Percentiles rank a stretch among this genome's conserved stretches.
These are phyloP conservation scores for Herpetotheres cachinnans DNA, from an alignment of 2,113 vertebrate genomes.

Conservation along the genomic window DNA sequence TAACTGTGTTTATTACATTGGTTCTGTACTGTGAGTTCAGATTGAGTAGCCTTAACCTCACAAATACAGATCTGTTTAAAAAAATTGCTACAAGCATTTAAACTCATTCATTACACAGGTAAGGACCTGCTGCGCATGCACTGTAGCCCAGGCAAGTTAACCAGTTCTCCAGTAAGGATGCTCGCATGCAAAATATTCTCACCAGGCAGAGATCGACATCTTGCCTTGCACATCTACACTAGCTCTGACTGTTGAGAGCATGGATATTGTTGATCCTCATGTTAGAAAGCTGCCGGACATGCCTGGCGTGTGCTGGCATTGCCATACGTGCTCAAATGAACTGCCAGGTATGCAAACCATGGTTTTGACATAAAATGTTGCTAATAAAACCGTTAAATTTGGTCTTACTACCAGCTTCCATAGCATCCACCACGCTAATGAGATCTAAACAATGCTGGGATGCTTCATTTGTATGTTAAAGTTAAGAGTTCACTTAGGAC, in stretches of 20 bases:
- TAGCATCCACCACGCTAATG: rapidly evolving
- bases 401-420: not conserved
- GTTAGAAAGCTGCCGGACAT: not conserved
- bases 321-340: not conserved
- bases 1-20: not conserved
- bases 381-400: not conserved
- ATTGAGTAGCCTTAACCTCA: not conserved
- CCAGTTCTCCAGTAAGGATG: not conserved
- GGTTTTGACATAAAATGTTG: not conserved
- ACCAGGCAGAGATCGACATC: not conserved
- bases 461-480: not conserved
- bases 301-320: not conserved
- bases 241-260: not conserved
- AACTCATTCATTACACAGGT: not conserved
- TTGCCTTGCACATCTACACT: not conserved
- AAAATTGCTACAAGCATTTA: not conserved
- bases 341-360: not conserved
- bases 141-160: not conserved
- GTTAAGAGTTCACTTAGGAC: not conserved
- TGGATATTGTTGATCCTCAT: not conserved
- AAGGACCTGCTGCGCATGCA: not conserved
- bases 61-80: not conserved
- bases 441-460: not conserved
- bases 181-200: not conserved
- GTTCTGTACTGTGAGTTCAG: not conserved